phyloP scores from a whole-genome alignment of 2,888 invertebrate species.

The Cerceris rybyensis region DNA sequence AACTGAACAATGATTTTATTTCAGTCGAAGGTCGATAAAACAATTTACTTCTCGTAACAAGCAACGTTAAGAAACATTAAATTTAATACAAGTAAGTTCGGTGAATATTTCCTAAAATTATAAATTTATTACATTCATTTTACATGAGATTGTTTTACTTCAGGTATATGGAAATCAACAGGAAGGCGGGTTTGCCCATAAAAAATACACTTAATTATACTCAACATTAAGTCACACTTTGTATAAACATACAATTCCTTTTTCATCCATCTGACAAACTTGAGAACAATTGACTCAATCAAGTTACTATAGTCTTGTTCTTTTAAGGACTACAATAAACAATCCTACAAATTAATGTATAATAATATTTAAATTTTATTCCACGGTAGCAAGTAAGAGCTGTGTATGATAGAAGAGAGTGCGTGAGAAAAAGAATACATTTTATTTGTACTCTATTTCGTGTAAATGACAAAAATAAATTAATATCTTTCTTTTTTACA shows the following conservation, averaged over 20 bases:
- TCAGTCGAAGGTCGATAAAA: slow-evolving; percentile 81
- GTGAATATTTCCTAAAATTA: not conserved
- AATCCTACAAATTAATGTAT: slow-evolving; percentile 64
- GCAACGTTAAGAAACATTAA: slow-evolving; percentile 5
- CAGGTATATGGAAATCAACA: slow-evolving; percentile 24
- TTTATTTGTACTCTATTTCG: slow-evolving; percentile 47
- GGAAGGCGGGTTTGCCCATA: slow-evolving; percentile 10
- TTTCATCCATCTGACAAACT: slow-evolving; percentile 48
- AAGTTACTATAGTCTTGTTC: slow-evolving; percentile 42
- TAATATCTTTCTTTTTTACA: slow-evolving; percentile 54
- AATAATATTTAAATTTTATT: slow-evolving; percentile 74
- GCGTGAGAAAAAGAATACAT: slow-evolving; percentile 44
- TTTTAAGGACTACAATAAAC: slow-evolving; percentile 63
- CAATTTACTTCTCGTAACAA: slow-evolving; percentile 12
- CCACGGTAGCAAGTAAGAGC: slow-evolving; percentile 58
- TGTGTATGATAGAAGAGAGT: slow-evolving; percentile 57
- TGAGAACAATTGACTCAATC: slow-evolving; percentile 27
- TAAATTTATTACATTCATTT: not conserved
- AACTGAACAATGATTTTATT: slow-evolving; percentile 29
- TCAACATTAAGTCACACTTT: slow-evolving; percentile 42
- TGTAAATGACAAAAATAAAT: slow-evolving; percentile 59
- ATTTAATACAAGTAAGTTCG: slow-evolving; percentile 20
- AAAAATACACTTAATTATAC: slow-evolving; percentile 47
- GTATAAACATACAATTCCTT: slow-evolving; percentile 41
- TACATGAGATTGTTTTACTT: slow-evolving; percentile 16